These are phyloP conservation scores for Trissolcus basalis DNA, from an alignment of 1,140 invertebrate species.

Conservation along the genomic window DNA sequence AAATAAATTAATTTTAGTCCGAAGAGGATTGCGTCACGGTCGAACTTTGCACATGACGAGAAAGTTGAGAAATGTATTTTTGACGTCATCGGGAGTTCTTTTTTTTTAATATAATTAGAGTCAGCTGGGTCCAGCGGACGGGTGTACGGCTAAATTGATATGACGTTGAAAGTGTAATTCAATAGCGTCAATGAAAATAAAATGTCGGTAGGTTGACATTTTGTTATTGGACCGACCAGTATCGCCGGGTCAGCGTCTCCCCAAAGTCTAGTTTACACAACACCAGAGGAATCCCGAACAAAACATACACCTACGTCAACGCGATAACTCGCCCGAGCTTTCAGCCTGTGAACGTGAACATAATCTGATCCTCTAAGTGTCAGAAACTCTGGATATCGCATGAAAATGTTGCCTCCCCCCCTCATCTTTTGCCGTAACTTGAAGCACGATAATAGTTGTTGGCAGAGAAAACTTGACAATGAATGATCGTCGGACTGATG, in stretches of 20 bases:
- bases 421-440: not conserved
- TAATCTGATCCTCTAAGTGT: slow-evolving; percentile 49
- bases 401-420: slow-evolving; percentile 23
- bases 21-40: no score
- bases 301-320: slow-evolving; percentile 35
- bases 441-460: no score
- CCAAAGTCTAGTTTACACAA: slow-evolving; percentile 21
- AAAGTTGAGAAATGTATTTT: slow-evolving; percentile 9
- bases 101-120: no score
- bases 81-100: not conserved
- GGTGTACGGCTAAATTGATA: no score
- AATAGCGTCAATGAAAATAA: slow-evolving; percentile 10
- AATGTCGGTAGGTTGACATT: no score
- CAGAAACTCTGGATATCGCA: slow-evolving; percentile 32
- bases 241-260: slow-evolving; percentile 44
- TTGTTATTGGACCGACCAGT: slow-evolving; percentile 11
- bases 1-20: no score
- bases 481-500: no score
- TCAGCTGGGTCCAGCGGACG: no score
- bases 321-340: slow-evolving; percentile 39
- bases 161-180: slow-evolving; percentile 12
- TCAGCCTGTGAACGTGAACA: slow-evolving; percentile 49
- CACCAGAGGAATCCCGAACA: slow-evolving; percentile 32
- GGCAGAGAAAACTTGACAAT: not conserved
- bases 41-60: no score